phyloP scores from a whole-genome alignment of 2,888 invertebrate genomes.

The Protonemura montana region DNA sequence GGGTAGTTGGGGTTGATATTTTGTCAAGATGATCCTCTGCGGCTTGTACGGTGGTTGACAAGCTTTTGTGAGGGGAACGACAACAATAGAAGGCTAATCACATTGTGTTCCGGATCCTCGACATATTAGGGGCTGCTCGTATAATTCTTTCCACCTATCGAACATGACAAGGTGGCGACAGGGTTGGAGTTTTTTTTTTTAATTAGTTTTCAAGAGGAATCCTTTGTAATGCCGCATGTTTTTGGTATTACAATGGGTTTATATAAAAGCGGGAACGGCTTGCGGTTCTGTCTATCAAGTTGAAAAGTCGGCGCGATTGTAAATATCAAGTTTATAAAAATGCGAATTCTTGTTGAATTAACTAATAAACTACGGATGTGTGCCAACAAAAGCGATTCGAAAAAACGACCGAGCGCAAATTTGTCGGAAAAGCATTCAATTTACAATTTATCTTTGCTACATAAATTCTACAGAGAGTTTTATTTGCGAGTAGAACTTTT shows the following conservation, averaged over 20 bases:
- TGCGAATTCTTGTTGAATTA: too few relatives aligned
- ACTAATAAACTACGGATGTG: too few relatives aligned
- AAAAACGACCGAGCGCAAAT: too few relatives aligned
- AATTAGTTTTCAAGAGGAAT: neutral
- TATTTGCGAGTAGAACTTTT: too few relatives aligned
- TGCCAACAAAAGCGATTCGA: too few relatives aligned
- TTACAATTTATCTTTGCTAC: too few relatives aligned
- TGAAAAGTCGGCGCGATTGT: too few relatives aligned
- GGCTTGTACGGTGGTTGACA: neutral
- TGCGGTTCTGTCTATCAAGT: too few relatives aligned
- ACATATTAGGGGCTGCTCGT: neutral
- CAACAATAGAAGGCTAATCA: neutral
- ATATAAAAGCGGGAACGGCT: neutral
- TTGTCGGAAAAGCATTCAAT: too few relatives aligned
- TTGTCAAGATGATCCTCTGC: neutral
- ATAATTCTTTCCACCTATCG: neutral
- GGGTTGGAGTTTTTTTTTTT: neutral
- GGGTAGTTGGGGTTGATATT: neutral
- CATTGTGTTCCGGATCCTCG: neutral
- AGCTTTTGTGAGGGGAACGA: neutral
- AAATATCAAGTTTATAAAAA: too few relatives aligned
- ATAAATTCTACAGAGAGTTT: too few relatives aligned
- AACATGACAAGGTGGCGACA: neutral
- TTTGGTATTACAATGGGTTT: neutral
- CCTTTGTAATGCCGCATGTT: neutral